Conservation (phyloP, 2,797 vertebrate species). For the Hydrophis major region DNA sequence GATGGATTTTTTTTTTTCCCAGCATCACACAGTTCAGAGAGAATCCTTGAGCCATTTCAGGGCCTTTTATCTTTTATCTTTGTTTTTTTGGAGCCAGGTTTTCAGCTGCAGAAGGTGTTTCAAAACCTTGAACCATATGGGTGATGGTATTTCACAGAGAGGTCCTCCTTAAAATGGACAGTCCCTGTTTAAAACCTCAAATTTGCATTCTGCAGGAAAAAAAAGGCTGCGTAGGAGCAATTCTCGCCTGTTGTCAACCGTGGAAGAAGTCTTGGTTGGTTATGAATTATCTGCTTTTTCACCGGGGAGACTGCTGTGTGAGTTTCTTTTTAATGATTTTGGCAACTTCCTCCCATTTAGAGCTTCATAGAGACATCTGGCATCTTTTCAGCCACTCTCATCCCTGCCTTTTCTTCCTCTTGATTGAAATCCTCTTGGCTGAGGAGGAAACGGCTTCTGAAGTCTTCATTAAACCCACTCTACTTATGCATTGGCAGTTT, state of each 20-base stretch:
- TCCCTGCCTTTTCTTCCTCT: background rate
- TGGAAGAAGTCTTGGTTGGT: background rate
- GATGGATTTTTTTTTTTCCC: conserved; percentile 8
- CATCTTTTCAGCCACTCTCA: background rate
- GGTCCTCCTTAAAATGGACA: background rate
- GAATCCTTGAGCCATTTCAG: conserved; percentile 33
- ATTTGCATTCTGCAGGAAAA: background rate
- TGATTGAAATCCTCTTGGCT: background rate
- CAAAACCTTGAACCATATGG: background rate
- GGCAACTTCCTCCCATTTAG: background rate
- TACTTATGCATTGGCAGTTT: background rate
- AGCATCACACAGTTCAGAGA: conserved; percentile 56
- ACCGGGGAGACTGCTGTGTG: background rate
- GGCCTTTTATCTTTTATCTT: background rate
- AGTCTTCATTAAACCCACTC: background rate
- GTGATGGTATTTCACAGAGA: background rate
- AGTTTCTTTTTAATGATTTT: background rate
- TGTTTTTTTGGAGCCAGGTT: background rate
- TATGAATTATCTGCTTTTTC: background rate
- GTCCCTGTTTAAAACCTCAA: background rate
- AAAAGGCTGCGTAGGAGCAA: background rate
- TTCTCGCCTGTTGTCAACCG: background rate
- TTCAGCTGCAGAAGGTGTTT: background rate
- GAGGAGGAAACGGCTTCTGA: background rate
- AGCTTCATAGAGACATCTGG: background rate